Base-by-base conservation (phyloP, 2,888 invertebrate species). In the Leucophora obtusa region DNA sequence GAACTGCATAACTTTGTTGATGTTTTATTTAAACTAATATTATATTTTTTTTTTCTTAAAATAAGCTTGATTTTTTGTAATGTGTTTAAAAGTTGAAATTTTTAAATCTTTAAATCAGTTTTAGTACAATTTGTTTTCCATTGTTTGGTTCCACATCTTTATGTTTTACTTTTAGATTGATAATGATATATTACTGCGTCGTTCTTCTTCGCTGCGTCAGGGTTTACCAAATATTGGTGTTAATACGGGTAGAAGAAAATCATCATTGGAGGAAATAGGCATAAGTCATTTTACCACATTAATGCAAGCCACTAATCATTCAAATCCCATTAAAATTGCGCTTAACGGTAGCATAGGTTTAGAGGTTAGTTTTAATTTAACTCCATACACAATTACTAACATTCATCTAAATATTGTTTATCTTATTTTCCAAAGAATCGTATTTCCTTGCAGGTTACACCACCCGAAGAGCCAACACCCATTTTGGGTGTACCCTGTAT, bases 321-420 rank as follows among this genome's bases (percentile, higher is more conserved):
- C 92, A 51, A 94, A 95, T 87, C 95, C 96, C 15, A 95, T 96
- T 71, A 96, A 96, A 90, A 95, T 96, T 58, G 95, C 96, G 11
- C 91, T 97, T 70, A 96, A 96, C 87, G 95, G 95, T 74, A 96
- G 95, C 87, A 96, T 96, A 84, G 96, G 96, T 21, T 91, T 96
- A 84, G 96, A 96, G 91, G 90, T 91, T 83, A 82, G 85, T 82
- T 91, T 70, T n/a, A 75, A 63, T 91, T 70, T n/a, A 75, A 63
- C 21, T 24, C 7, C 28, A 71, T 14, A 11, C 15, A 18, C 28
- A 28, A n/a, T 38, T 17, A 66, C 51, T 53, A 10, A 58, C n/a
- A 24, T 21, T 62, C 35, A 17, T n/a, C 53, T 6, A 11, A 10
- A 24, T 1, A 17, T 8, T 3, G 28, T 63, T 73, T 51, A 54